A percentile compares a stretch with the other conserved stretches of the same genome.
Conservation (phyloP, 2,797 vertebrate species). For the Macropodus opercularis region DNA sequence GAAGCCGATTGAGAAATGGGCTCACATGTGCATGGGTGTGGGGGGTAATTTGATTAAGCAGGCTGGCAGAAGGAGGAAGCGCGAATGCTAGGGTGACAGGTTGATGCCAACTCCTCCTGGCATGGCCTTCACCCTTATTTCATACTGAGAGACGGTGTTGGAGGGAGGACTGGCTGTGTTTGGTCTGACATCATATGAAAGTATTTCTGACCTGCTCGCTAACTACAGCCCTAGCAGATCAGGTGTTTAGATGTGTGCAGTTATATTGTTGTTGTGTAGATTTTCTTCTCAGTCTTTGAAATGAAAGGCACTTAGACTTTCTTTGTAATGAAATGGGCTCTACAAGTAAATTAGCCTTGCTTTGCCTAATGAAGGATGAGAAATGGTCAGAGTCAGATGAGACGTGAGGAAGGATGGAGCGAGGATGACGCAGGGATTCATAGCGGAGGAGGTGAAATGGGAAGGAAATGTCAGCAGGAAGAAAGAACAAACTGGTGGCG, state of each 20-base stretch:
- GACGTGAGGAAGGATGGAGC: neutral
- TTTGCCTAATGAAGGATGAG: conserved; percentile 7
- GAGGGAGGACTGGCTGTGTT: conserved; percentile 23
- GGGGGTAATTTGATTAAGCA: conserved; percentile 92
- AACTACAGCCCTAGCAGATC: no score
- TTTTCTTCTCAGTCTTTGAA: no score
- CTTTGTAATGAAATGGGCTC: no score
- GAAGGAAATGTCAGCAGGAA: conserved; percentile 48
- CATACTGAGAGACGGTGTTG: conserved; percentile 60
- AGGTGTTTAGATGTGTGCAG: no score
- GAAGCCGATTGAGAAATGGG: conserved; percentile 62
- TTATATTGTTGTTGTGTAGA: no score
- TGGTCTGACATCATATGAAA: conserved; percentile 25
- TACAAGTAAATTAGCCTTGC: no score
- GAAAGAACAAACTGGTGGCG: conserved; percentile 36
- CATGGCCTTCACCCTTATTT: conserved; percentile 64
- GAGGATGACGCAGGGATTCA: conserved; percentile 27
- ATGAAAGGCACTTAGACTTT: no score
- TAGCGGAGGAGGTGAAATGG: conserved; percentile 40
- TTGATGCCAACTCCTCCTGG: conserved; percentile 82
- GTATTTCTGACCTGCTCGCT: no score
- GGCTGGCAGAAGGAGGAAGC: conserved; percentile 85
- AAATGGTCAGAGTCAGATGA: conserved; percentile 35
- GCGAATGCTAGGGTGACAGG: conserved; percentile 79
- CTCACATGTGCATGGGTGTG: conserved; percentile 64